phyloP scores from a whole-genome alignment of 2,113 vertebrate species.

The Lamprotornis superbus region DNA sequence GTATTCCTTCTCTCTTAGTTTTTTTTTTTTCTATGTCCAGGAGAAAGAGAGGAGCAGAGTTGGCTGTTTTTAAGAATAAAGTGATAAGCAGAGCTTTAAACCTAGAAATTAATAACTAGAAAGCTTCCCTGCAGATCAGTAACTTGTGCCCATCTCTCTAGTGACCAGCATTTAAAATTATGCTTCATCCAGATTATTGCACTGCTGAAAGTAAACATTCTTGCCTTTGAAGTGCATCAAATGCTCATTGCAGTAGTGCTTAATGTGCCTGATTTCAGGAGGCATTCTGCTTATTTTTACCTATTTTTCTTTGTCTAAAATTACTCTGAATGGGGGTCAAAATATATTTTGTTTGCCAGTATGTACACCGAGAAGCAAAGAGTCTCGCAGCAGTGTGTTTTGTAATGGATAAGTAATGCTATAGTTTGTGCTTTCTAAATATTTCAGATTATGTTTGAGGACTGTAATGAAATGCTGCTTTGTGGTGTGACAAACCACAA shows the following conservation, averaged over 20 bases:
- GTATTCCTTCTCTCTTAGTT: not conserved
- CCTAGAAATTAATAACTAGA: not conserved
- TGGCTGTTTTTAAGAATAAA: not conserved
- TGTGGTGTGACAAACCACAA: not conserved
- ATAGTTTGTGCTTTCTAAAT: not conserved
- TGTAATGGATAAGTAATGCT: not conserved
- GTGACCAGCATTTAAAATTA: not conserved
- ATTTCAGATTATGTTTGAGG: not conserved
- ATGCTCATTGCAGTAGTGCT: not conserved
- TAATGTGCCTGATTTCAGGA: not conserved
- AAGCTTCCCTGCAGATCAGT: not conserved
- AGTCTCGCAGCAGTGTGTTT: not conserved
- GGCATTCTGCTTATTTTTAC: not conserved
- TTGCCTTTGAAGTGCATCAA: not conserved
- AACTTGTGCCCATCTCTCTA: not conserved
- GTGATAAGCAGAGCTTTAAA: not conserved
- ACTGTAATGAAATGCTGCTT: not conserved
- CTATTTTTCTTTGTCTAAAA: not conserved
- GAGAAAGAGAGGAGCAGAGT: not conserved
- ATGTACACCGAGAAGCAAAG: not conserved
- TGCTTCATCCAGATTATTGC: not conserved
- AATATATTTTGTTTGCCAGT: not conserved
- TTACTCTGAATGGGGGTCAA: not conserved
- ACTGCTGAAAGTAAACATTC: not conserved
- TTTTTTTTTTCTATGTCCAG: not conserved